Evolutionary conservation across 2,888 invertebrate species (phyloP), one percentile per base, ranked within the genome.

Genomic region (Aleiodes leptofemur): DNA sequence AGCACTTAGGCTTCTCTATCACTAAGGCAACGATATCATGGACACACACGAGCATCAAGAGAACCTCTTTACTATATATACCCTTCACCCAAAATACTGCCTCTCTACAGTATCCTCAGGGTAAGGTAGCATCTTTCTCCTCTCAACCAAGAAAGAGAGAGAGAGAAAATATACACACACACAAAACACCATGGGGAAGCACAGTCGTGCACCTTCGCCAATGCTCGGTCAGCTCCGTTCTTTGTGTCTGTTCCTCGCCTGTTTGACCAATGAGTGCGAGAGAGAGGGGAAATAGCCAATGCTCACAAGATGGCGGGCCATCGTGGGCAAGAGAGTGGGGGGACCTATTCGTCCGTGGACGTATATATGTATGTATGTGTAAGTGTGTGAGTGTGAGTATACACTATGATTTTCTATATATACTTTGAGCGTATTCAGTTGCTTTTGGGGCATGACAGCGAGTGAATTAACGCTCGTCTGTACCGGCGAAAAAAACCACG

Each of bases 361-460:
- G 43, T 1, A 43, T 43, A 8, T 43, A 23, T 23, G 2, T 23
- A 23, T 23, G 23, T 23, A 23, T 23, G 23, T 23, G 23, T 23
- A 23, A 1, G 23, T 23, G 23, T 23, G 23, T 23, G 23, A 23
- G 43, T 43, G 43, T 43, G 43, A 43, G 43, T 43, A 43, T 43
- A 43, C 43, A 43, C 43, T 43, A 43, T 8, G 3, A 43, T 9
- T 43, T 43, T 43, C 43, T 43, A 43, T 43, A 43, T 43, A 43
- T 43, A 43, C 43, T 43, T 43, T 43, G 43, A 73, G 66, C 64
- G 71, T 77, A 76, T 75, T 76, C 78, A 81, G 81, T 81, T 77
- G 79, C 78, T 78, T 81, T 72, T 77, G 78, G 75, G 81, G 81
- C 79, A 78, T 79, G 76, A 77, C 79, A 79, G 78, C 81, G 79